Percentiles rank a stretch among this genome's conserved stretches.
phyloP scores from a whole-genome alignment of 2,888 invertebrate species.

The Torymus aiolomorphi region DNA sequence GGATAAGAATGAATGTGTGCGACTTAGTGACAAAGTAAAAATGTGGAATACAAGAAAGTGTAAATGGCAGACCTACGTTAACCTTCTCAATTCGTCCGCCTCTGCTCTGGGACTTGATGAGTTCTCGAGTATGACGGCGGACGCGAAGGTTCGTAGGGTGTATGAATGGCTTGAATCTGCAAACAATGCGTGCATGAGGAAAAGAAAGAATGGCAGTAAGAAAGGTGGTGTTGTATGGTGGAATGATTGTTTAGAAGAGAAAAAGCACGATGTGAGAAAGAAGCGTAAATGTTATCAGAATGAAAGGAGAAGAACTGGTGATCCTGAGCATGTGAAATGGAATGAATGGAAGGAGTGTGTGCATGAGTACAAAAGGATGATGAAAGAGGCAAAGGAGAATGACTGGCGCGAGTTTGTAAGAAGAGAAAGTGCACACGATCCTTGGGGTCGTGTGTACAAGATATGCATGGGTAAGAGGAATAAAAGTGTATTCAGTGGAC shows the following conservation, averaged over 20 bases:
- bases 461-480: not conserved
- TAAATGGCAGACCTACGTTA: constrained; percentile 67
- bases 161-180: constrained; percentile 3
- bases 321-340: not conserved
- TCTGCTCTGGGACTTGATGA: not conserved
- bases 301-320: too few species aligned
- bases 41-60: not conserved
- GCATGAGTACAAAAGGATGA: not conserved
- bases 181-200: constrained; percentile 53
- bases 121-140: not conserved
- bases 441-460: constrained; percentile 23
- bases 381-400: not conserved
- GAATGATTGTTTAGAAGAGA: not conserved
- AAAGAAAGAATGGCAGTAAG: too few species aligned
- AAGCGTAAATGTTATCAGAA: too few species aligned
- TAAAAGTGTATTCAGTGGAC: not conserved
- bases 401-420: constrained; percentile 18
- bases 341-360: not conserved
- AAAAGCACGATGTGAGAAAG: not conserved
- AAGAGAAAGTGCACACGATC: not conserved
- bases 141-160: constrained; percentile 6
- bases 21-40: not conserved
- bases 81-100: constrained; percentile 77
- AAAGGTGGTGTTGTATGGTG: too few species aligned
- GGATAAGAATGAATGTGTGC: not conserved